Evolutionary conservation across 2,888 invertebrate genomes (phyloP).

Genomic region (Blera fallax): DNA sequence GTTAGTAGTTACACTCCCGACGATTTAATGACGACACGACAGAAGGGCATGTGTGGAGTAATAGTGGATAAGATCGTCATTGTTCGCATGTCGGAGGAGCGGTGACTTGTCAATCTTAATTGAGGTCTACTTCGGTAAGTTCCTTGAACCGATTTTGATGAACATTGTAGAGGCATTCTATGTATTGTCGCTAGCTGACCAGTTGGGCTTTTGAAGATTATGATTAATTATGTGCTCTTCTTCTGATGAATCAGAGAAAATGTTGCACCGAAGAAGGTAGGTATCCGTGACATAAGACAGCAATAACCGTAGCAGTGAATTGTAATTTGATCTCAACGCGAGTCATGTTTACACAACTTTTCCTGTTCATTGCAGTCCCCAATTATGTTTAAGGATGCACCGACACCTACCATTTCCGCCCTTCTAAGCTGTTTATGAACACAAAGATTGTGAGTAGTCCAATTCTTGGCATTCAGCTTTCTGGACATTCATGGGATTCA

Average conservation of each 20-base stretch:
- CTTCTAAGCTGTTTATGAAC: no score
- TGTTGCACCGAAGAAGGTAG: background rate
- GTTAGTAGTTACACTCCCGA: background rate
- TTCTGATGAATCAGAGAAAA: conserved; percentile 1
- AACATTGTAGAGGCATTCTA: background rate
- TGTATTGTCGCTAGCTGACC: background rate
- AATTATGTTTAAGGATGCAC: no score
- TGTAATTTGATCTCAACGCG: no score
- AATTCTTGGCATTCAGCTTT: no score
- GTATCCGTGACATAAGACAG: background rate
- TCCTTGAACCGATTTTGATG: conserved; percentile 49
- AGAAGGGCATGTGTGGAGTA: conserved; percentile 15
- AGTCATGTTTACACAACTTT: no score
- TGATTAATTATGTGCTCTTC: conserved; percentile 9
- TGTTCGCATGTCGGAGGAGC: conserved; percentile 24
- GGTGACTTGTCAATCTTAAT: conserved; percentile 61
- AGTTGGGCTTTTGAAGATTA: background rate
- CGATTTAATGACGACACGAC: background rate
- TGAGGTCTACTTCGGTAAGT: conserved; percentile 43
- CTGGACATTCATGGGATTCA: no score
- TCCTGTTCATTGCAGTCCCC: background rate
- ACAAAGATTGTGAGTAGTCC: no score
- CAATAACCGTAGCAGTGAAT: background rate
- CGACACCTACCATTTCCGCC: no score
- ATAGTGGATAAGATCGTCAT: conserved; percentile 46